Conservation (phyloP, 2,888 invertebrate genomes). For the Cephus sareptanus region DNA sequence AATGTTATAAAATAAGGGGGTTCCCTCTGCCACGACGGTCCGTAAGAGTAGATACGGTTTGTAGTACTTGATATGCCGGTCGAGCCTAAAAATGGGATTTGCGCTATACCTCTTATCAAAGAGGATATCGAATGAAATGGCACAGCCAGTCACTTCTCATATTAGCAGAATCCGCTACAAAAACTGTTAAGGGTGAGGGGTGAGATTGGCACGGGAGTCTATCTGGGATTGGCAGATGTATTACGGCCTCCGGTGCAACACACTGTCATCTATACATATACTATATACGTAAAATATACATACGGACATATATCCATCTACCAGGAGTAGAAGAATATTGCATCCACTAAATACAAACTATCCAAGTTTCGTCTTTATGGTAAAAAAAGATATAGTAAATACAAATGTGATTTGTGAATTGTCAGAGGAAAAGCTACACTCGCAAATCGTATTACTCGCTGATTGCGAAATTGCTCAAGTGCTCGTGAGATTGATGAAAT, state of each 20-base stretch:
- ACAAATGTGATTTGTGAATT: background rate
- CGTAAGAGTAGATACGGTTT: background rate
- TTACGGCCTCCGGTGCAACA: slow-evolving; percentile 22
- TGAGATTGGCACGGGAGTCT: slow-evolving; percentile 19
- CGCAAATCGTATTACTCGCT: background rate
- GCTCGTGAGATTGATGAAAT: background rate
- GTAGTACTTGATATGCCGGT: background rate
- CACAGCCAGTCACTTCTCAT: slow-evolving; percentile 7
- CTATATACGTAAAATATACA: background rate
- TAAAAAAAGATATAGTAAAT: background rate
- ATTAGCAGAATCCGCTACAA: slow-evolving; percentile 1
- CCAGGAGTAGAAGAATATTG: background rate
- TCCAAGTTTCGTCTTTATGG: background rate
- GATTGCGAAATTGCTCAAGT: background rate
- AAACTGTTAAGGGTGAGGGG: background rate
- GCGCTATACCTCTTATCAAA: background rate
- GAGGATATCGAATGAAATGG: background rate
- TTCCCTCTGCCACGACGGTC: background rate
- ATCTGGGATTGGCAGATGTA: slow-evolving; percentile 25
- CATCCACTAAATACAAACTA: background rate
- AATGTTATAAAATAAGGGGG: background rate
- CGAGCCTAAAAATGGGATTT: background rate
- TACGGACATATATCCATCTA: background rate
- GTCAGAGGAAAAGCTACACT: background rate
- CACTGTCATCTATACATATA: background rate